A percentile compares a stretch with the other conserved stretches of the same genome.
These are phyloP conservation scores for Eupithecia pulchellata DNA, from an alignment of 2,888 invertebrate species.

Conservation along the genomic window DNA sequence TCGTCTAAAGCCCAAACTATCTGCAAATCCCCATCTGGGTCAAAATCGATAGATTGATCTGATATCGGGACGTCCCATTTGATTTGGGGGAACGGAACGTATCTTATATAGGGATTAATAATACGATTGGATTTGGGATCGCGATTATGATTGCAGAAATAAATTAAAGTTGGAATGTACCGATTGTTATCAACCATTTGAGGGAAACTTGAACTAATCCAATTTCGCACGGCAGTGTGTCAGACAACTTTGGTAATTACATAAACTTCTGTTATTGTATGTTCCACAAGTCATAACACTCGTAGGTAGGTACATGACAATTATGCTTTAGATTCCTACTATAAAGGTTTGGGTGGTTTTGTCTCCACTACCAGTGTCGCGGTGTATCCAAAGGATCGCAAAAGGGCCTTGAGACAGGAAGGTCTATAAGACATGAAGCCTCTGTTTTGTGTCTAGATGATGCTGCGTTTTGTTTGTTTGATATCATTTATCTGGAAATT, in stretches of 20 bases:
- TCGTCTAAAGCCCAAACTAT: neutral
- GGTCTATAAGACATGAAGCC: too few relatives aligned
- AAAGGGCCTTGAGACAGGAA: too few relatives aligned
- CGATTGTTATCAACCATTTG: neutral
- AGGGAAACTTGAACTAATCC: neutral
- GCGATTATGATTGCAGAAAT: constrained; percentile 18
- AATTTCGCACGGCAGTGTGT: neutral
- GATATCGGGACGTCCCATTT: constrained; percentile 22
- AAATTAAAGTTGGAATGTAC: constrained; percentile 14
- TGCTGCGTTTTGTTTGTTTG: too few relatives aligned
- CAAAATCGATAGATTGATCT: constrained; percentile 22
- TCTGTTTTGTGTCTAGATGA: too few relatives aligned
- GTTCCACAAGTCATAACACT: neutral
- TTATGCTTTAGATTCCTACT: too few relatives aligned
- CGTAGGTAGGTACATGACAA: too few relatives aligned
- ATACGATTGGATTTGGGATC: constrained; percentile 22
- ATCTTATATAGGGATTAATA: constrained; percentile 20
- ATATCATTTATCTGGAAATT: too few relatives aligned
- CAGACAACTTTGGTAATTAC: neutral
- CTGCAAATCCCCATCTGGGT: constrained; percentile 11
- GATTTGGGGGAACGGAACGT: constrained; percentile 26
- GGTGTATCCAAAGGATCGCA: too few relatives aligned
- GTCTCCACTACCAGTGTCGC: too few relatives aligned
- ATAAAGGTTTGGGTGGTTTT: too few relatives aligned
- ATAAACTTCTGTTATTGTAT: neutral